Evolutionary conservation across 2,888 invertebrate species (phyloP).

Genomic region (Sipha maydis): DNA sequence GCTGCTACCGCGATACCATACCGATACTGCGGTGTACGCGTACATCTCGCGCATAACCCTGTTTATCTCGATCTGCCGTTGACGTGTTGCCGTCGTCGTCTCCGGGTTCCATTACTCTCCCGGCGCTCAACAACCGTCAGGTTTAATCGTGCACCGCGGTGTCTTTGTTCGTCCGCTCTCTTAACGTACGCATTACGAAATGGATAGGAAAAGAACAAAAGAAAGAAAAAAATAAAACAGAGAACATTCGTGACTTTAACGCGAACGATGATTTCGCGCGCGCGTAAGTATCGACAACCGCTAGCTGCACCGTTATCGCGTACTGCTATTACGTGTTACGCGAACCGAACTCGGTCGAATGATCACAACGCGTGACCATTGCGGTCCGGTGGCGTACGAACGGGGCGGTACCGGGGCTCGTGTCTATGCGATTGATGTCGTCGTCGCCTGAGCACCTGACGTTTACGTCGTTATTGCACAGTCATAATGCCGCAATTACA

Average conservation of each 20-base stretch:
- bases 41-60: not conserved
- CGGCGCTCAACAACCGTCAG: not conserved
- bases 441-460: not conserved
- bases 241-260: too few species aligned
- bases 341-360: too few species aligned
- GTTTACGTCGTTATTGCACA: not conserved
- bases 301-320: too few species aligned
- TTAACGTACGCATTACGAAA: not conserved
- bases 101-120: not conserved
- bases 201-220: not conserved
- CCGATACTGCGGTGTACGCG: not conserved
- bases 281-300: too few species aligned
- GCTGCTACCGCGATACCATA: not conserved
- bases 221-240: too few species aligned
- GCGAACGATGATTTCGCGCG: too few species aligned
- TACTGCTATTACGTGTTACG: too few species aligned
- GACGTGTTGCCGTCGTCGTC: constrained; percentile 29
- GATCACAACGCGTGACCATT: too few species aligned
- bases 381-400: too few species aligned
- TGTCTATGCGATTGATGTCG: constrained; percentile 12
- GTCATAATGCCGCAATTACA: too few species aligned
- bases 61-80: constrained; percentile 38
- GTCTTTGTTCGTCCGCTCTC: not conserved
- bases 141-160: not conserved
- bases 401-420: too few species aligned